These are phyloP conservation scores for Limanda limanda DNA, from an alignment of 2,113 vertebrate species.

Conservation along the genomic window DNA sequence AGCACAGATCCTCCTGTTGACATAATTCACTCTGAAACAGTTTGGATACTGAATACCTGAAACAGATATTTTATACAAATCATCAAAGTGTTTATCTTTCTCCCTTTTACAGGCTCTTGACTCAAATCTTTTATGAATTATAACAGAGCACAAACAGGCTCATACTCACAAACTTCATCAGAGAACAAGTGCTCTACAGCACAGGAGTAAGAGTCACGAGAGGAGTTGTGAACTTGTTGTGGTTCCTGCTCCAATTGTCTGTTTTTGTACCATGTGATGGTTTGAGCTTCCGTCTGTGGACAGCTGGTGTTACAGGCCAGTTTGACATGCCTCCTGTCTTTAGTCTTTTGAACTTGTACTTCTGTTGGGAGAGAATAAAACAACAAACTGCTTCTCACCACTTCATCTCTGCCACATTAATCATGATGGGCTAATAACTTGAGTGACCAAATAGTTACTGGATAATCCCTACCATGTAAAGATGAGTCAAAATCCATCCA, in stretches of 20 bases:
- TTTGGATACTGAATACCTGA: background rate
- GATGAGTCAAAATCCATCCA: background rate
- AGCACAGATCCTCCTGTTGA: slow-evolving; percentile 36
- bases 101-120: too few relatives aligned
- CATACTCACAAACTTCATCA: slow-evolving; percentile 32
- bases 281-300: slow-evolving; percentile 3
- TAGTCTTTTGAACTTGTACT: background rate
- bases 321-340: background rate
- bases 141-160: background rate
- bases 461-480: too few relatives aligned
- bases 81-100: background rate
- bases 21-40: background rate
- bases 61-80: background rate
- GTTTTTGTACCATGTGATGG: slow-evolving; percentile 6
- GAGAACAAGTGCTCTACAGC: slow-evolving; percentile 10
- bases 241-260: background rate
- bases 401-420: too few relatives aligned
- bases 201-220: background rate
- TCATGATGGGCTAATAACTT: too few relatives aligned
- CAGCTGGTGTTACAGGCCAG: slow-evolving; percentile 15
- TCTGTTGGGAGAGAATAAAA: background rate
- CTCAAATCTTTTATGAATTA: background rate
- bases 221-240: background rate
- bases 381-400: too few relatives aligned
- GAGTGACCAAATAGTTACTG: too few relatives aligned